Conservation (phyloP, 2,113 vertebrate genomes). For the Isurus oxyrinchus region DNA sequence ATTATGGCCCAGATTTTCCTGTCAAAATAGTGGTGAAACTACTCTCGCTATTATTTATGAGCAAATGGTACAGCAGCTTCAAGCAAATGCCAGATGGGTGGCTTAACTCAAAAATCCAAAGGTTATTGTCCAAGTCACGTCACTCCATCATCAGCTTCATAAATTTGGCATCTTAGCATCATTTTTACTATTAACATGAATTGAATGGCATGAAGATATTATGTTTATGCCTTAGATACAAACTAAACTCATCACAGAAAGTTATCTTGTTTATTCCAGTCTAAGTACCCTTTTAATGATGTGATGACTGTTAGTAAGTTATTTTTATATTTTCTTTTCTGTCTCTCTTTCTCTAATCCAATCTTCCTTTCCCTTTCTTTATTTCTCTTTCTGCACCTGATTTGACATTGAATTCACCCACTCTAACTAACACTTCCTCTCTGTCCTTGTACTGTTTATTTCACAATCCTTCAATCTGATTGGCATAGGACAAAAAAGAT, state of each 20-base stretch:
- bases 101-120: background rate
- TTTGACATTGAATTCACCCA: background rate
- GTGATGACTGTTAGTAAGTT: background rate
- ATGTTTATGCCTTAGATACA: background rate
- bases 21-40: background rate
- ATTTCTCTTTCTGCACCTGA: background rate
- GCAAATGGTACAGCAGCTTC: background rate
- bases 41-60: background rate
- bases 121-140: background rate
- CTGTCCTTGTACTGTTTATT: background rate
- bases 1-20: background rate
- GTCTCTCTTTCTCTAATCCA: background rate
- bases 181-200: background rate
- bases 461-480: background rate
- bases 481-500: background rate
- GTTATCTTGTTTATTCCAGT: background rate
- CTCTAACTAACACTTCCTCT: background rate
- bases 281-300: background rate
- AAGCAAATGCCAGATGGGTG: background rate
- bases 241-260: background rate
- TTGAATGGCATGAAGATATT: background rate
- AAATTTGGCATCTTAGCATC: background rate
- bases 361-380: background rate
- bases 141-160: background rate
- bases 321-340: background rate